phyloP scores from a whole-genome alignment of 92 coral and sea anemone genomes.

The Zoanthus sociatus region DNA sequence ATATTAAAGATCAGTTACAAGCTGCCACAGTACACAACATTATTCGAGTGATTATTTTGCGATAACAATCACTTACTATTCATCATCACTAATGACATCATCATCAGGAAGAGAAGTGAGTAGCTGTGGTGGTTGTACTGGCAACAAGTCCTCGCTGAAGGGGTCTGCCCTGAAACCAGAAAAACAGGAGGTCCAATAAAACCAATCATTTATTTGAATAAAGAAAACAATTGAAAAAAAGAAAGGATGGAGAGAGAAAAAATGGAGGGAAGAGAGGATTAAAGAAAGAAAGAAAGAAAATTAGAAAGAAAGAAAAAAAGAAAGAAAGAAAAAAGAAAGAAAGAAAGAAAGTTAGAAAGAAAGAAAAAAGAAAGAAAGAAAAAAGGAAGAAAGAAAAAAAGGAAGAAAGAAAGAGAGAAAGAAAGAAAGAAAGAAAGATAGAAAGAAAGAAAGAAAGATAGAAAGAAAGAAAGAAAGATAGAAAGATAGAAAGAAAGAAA shows the following conservation, averaged over 20 bases:
- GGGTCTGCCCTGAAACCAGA: slow-evolving; percentile 83
- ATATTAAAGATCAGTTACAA: no score
- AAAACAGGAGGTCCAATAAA: background rate
- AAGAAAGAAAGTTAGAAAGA: background rate
- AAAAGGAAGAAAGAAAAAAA: no score
- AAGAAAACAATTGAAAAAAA: background rate
- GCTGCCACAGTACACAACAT: background rate
- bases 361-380: background rate
- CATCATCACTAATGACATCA: slow-evolving; percentile 89
- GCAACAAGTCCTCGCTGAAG: slow-evolving; percentile 91
- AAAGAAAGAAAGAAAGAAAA: background rate
- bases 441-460: no score
- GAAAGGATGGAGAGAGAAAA: background rate
- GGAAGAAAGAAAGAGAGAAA: no score
- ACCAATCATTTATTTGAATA: background rate
- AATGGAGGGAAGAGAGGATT: background rate
- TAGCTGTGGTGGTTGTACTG: slow-evolving; percentile 83
- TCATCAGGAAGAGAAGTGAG: slow-evolving; percentile 86
- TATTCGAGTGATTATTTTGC: background rate
- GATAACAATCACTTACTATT: slow-evolving; percentile 68
- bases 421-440: background rate
- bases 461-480: no score
- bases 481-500: no score
- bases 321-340: background rate
- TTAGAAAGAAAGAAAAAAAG: no score